A percentile compares a stretch with the other conserved stretches of the same genome.
Conservation (phyloP, 92 coral and sea anemone genomes). For the Galaxea fascicularis region DNA sequence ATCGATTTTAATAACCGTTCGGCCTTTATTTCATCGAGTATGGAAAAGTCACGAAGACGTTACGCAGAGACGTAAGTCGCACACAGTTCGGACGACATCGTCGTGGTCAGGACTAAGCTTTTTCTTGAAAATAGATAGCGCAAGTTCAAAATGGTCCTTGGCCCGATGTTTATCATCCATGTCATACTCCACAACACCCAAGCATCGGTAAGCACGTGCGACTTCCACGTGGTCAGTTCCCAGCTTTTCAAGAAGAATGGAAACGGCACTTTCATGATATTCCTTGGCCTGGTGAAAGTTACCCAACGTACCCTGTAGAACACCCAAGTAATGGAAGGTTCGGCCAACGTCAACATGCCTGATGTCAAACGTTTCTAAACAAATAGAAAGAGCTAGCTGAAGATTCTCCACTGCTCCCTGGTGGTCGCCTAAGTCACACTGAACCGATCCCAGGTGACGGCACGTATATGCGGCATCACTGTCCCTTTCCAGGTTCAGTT, state of each 20-base stretch:
- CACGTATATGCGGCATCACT: not conserved
- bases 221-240: constrained; percentile 42
- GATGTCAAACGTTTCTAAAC: not conserved
- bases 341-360: constrained; percentile 34
- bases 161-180: constrained; percentile 34
- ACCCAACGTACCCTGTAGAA: not conserved
- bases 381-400: constrained; percentile 18
- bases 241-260: constrained; percentile 20
- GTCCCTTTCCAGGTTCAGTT: not conserved
- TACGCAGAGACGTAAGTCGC: constrained; percentile 30
- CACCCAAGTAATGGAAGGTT: constrained; percentile 15
- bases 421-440: constrained; percentile 17
- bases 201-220: constrained; percentile 16
- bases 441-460: constrained; percentile 32
- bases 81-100: not conserved
- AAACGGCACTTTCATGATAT: constrained; percentile 4
- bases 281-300: constrained; percentile 37
- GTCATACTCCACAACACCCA: constrained; percentile 19
- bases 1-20: too few species aligned
- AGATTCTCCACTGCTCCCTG: constrained; percentile 26
- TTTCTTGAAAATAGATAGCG: constrained; percentile 26
- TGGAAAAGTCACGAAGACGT: not conserved
- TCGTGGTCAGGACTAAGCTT: constrained; percentile 39
- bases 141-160: constrained; percentile 23
- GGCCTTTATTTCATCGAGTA: too few species aligned